Conservation (phyloP, 1,140 invertebrate species). For the Steinernema khuongi region DNA sequence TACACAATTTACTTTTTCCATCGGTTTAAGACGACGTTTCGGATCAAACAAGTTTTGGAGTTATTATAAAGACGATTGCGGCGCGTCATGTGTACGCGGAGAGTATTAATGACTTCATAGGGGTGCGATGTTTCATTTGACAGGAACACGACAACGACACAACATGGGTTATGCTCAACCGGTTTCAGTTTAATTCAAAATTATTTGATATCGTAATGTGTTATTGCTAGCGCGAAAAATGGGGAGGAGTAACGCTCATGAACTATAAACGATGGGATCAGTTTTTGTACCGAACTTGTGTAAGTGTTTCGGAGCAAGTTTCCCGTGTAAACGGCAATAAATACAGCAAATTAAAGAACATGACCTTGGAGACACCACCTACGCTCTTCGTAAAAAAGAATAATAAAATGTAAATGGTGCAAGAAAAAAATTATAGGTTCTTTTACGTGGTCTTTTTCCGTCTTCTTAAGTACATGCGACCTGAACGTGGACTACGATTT, state of each 20-base stretch:
- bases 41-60: neutral
- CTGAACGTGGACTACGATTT: neutral
- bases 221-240: too few relatives aligned
- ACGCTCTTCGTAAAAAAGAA: neutral
- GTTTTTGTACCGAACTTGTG: too few relatives aligned
- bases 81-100: neutral
- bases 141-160: neutral
- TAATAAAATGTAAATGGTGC: neutral
- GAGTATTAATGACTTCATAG: neutral
- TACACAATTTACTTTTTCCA: neutral
- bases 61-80: neutral
- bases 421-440: neutral
- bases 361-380: constrained; percentile 6
- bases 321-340: neutral
- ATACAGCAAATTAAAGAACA: neutral
- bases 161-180: neutral
- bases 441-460: neutral
- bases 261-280: too few relatives aligned
- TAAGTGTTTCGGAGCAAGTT: too few relatives aligned
- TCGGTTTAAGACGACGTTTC: neutral
- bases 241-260: too few relatives aligned
- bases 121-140: constrained; percentile 3
- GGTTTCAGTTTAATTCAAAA: neutral
- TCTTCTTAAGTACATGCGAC: neutral
- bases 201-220: neutral